Evolutionary conservation across 2,888 invertebrate genomes (phyloP).

Genomic region (Epirrhoe alternata): DNA sequence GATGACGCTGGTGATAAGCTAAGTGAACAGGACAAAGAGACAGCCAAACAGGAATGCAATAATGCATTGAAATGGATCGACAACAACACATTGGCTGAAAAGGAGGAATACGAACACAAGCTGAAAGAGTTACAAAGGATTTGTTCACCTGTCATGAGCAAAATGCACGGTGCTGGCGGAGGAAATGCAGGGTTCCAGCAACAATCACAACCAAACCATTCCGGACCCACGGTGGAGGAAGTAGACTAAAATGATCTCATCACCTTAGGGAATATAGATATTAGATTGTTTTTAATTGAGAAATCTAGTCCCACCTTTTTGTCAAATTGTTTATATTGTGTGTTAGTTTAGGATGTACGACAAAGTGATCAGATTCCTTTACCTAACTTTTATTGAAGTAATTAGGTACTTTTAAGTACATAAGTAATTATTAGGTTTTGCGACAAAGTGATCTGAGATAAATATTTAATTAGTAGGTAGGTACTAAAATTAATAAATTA

Average conservation of each 20-base stretch:
- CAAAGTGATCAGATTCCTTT: slow-evolving; percentile 1
- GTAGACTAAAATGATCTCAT: slow-evolving; percentile 53
- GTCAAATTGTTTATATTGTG: background rate
- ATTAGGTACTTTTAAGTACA: background rate
- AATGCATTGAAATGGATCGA: slow-evolving; percentile 90
- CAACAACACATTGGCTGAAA: slow-evolving; percentile 86
- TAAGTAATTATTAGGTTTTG: too few species aligned
- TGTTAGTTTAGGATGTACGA: background rate
- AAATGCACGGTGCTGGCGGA: slow-evolving; percentile 82
- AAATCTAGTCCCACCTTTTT: slow-evolving; percentile 15
- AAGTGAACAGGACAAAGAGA: slow-evolving; percentile 87
- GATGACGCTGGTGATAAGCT: slow-evolving; percentile 87
- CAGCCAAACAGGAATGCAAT: slow-evolving; percentile 79
- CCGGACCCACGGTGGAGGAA: slow-evolving; percentile 67
- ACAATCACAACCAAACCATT: slow-evolving; percentile 41
- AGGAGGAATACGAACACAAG: slow-evolving; percentile 87
- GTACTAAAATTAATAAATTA: background rate
- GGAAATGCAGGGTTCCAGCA: slow-evolving; percentile 48
- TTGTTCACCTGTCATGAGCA: slow-evolving; percentile 85
- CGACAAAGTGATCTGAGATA: too few species aligned
- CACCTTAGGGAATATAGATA: slow-evolving; percentile 1
- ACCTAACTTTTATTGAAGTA: background rate
- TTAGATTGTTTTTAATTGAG: background rate
- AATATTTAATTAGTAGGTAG: background rate
- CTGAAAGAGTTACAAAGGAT: slow-evolving; percentile 85